Evolutionary conservation across 2,888 invertebrate genomes (phyloP).

Genomic region (Coleophora flavipennella): DNA sequence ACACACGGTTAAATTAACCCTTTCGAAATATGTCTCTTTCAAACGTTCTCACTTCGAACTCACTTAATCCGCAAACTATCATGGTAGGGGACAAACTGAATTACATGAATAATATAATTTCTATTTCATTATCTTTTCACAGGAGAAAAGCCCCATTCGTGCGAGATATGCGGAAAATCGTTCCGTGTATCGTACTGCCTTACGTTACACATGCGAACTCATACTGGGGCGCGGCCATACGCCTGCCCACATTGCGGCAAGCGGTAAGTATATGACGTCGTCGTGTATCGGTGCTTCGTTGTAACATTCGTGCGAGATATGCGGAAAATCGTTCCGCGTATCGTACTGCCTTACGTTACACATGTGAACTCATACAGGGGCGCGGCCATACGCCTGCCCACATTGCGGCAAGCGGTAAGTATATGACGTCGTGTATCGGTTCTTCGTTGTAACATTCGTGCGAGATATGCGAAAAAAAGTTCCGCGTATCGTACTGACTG

Average conservation of each 20-base stretch:
- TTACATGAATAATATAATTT: no score
- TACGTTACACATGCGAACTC: conserved; percentile 85
- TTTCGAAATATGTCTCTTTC: no score
- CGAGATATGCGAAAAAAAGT: conserved; percentile 85
- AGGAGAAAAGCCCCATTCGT: conserved; percentile 84
- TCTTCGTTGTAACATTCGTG: no score
- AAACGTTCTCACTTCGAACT: no score
- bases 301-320: conserved; percentile 84
- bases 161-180: conserved; percentile 85
- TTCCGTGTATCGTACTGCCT: conserved; percentile 86
- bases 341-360: conserved; percentile 85
- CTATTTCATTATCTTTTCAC: no score
- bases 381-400: conserved; percentile 82
- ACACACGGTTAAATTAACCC: no score
- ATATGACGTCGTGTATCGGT: no score
- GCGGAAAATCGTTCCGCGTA: conserved; percentile 85
- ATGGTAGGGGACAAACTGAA: no score
- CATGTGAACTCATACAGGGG: conserved; percentile 85
- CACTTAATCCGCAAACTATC: no score
- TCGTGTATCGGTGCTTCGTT: no score
- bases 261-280: conserved; percentile 26
- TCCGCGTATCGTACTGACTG: conserved; percentile 87
- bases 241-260: conserved; percentile 71
- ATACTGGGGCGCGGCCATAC: conserved; percentile 84
- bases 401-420: conserved; percentile 37